These are phyloP conservation scores for Dryas iulia DNA, from an alignment of 1,140 invertebrate genomes.

Conservation along the genomic window DNA sequence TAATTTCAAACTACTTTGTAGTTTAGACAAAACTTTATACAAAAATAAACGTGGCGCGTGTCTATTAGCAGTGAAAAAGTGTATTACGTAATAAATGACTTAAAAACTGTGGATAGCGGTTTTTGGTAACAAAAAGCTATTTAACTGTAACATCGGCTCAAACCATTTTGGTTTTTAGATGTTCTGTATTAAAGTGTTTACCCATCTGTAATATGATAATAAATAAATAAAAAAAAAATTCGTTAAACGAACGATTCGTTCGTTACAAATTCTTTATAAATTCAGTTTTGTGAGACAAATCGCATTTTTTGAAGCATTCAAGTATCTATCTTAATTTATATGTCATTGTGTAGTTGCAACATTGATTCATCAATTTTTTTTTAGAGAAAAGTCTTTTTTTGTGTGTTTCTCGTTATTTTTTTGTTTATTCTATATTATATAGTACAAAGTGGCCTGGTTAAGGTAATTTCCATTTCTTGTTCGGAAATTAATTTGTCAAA, in stretches of 20 bases:
- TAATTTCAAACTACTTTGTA: background rate
- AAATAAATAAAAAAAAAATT: too few relatives aligned
- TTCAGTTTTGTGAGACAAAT: constrained; percentile 2
- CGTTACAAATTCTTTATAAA: background rate
- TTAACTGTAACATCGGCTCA: too few relatives aligned
- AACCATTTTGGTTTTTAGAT: too few relatives aligned
- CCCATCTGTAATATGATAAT: too few relatives aligned
- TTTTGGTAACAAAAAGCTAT: background rate
- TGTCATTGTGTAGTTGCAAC: background rate
- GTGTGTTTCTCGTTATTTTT: too few relatives aligned
- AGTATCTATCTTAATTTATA: background rate
- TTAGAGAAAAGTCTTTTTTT: too few relatives aligned
- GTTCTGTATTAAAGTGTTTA: too few relatives aligned
- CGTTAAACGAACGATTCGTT: too few relatives aligned
- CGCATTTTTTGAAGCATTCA: background rate
- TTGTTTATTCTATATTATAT: too few relatives aligned
- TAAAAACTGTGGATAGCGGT: background rate
- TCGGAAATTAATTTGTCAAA: too few relatives aligned
- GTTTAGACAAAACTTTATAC: background rate
- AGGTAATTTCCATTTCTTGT: too few relatives aligned
- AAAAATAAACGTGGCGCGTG: background rate
- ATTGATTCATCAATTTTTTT: background rate
- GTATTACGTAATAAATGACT: background rate
- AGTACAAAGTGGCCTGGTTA: too few relatives aligned
- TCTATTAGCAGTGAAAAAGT: background rate